Evolutionary conservation across 2,888 invertebrate species (phyloP), one percentile per base, ranked within the genome.

Genomic region (Timandra comae): DNA sequence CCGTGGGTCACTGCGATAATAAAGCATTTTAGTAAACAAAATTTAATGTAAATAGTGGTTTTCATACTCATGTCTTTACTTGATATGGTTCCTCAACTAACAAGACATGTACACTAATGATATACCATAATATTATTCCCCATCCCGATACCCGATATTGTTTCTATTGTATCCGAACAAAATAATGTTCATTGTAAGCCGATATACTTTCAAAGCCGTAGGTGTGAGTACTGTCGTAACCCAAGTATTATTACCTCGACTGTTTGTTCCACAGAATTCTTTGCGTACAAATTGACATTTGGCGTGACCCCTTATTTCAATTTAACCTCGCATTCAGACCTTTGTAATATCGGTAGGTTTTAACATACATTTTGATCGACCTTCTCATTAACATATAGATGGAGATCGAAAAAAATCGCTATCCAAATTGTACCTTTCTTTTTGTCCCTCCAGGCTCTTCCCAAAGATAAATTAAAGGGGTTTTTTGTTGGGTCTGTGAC

Each of bases 381-480:
- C 56, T 32, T 33, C 60, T 67, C 71, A 72, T 73, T 73, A 73
- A 62, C 71, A 71, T 72, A 73, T 71, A 73, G 68, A 72, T 63
- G 52, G 62, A 54, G 41, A 46, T 52, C 49, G 46, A 68, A 72
- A 70, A 58, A 70, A 66, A 57, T 52, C 58, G 51, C 53, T 62
- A 57, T 55, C 63, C 61, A 59, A 67, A 66, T 63, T 61, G 60
- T 66, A 62, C 68, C 63, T 59, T 52, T 45, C 53, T 57, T 63
- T 68, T 63, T 56, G 56, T 61, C 56, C 59, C 60, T 59, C 48
- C 46, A 50, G 59, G 53, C 58, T 50, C 55, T 61, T 51, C 42
- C 52, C 43, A 49, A 57, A 62, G 63, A 65, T 65, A 70, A 71
- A 70, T 70, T 66, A 67, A 54, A 56, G 61, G 44, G 46, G 53